phyloP scores from a whole-genome alignment of 2,797 vertebrate species.

The Bufotes viridis region DNA sequence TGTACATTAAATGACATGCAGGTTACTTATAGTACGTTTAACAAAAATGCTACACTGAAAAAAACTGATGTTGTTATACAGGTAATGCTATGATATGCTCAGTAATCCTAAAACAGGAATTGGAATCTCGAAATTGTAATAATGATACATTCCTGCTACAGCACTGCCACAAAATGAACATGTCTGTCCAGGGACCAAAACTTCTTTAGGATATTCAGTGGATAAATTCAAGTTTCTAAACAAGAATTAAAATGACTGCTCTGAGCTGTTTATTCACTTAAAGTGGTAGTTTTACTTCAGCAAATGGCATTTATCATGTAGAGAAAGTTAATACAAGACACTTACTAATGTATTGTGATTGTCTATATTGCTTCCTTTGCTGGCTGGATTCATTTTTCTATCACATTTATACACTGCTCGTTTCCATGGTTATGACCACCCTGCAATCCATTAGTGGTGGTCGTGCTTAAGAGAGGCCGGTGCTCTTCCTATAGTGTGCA shows the following conservation, averaged over 20 bases:
- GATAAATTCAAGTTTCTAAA: neutral
- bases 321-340: too few species aligned
- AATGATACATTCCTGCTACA: neutral
- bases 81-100: neutral
- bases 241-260: neutral
- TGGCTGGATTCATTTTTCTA: too few species aligned
- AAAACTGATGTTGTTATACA: slow-evolving; percentile 1
- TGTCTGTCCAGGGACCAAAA: neutral
- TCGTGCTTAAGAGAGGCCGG: too few species aligned
- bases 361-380: too few species aligned
- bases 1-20: neutral
- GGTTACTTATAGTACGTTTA: neutral
- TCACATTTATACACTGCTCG: too few species aligned
- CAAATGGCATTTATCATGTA: too few species aligned
- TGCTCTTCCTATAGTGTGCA: too few species aligned
- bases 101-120: neutral
- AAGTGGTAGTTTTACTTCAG: too few species aligned
- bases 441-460: too few species aligned
- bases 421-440: too few species aligned
- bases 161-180: neutral
- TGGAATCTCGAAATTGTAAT: neutral
- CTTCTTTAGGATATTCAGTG: neutral
- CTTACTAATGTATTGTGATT: too few species aligned
- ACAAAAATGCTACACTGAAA: neutral
- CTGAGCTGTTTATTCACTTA: neutral